These are phyloP conservation scores for Anas bahamensis DNA, from an alignment of 2,797 vertebrate genomes.

Conservation along the genomic window DNA sequence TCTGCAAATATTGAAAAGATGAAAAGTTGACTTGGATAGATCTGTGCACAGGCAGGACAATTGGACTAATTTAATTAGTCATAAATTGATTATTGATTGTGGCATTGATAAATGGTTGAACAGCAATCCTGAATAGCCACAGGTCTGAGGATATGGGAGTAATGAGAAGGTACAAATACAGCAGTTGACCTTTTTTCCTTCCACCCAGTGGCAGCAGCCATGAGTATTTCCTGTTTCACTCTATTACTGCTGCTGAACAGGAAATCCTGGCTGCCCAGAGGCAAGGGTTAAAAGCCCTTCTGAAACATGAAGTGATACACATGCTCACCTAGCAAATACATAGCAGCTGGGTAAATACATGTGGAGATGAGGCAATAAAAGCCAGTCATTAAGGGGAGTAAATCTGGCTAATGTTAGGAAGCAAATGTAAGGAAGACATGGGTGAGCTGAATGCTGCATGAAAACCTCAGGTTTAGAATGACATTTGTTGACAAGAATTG, in stretches of 20 bases:
- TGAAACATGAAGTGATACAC: slow-evolving; percentile 71
- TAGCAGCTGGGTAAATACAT: slow-evolving; percentile 80
- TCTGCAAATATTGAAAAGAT: background rate
- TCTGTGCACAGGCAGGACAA: background rate
- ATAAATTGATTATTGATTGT: background rate
- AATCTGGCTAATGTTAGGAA: slow-evolving; percentile 71
- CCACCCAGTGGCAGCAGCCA: slow-evolving; percentile 43
- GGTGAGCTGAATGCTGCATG: background rate
- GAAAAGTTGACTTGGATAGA: background rate
- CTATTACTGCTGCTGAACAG: slow-evolving; percentile 61
- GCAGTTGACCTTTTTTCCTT: slow-evolving; percentile 39
- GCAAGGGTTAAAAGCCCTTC: slow-evolving; percentile 65
- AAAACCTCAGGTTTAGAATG: background rate
- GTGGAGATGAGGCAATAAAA: slow-evolving; percentile 62
- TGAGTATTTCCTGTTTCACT: slow-evolving; percentile 59
- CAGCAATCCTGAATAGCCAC: background rate
- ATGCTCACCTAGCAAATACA: slow-evolving; percentile 67
- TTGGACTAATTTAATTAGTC: background rate
- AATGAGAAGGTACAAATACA: slow-evolving; percentile 31
- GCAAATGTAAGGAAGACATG: slow-evolving; percentile 26
- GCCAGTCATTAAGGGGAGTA: slow-evolving; percentile 53
- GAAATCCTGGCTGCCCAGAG: slow-evolving; percentile 72
- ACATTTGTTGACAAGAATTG: background rate
- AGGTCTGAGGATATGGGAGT: slow-evolving; percentile 7
- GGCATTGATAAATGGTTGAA: background rate